Conservation (phyloP, 2,888 invertebrate genomes). For the Conus canariensis region DNA sequence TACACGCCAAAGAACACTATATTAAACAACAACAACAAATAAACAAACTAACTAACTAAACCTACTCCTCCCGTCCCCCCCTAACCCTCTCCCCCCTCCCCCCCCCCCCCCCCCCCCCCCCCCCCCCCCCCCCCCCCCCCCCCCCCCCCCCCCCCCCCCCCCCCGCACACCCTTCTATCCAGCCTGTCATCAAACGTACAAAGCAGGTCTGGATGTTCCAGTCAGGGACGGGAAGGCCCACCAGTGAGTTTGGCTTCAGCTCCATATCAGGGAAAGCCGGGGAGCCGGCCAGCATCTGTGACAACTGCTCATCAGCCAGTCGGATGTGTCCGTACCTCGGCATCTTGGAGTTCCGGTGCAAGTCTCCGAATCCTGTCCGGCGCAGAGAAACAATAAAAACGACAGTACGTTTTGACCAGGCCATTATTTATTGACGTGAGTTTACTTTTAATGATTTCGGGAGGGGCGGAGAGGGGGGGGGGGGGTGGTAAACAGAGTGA, state of each 20-base stretch:
- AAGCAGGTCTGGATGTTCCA: not conserved
- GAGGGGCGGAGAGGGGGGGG: too few relatives aligned
- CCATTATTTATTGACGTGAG: too few relatives aligned
- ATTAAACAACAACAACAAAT: not conserved
- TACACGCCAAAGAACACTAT: not conserved
- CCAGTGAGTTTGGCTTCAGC: not conserved
- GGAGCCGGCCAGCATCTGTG: not conserved
- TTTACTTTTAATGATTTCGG: too few relatives aligned
- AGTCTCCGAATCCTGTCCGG: not conserved
- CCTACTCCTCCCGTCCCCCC: too few relatives aligned
- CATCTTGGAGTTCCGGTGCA: not conserved
- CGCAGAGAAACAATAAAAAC: not conserved
- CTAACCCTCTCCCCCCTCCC: too few relatives aligned
- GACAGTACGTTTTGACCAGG: not conserved
- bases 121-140: too few relatives aligned
- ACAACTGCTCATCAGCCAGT: conserved; percentile 2
- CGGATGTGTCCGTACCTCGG: conserved; percentile 13
- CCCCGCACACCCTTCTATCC: too few relatives aligned
- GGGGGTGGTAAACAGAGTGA: too few relatives aligned
- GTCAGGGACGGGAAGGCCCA: not conserved
- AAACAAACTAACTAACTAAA: too few relatives aligned
- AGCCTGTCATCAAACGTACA: not conserved
- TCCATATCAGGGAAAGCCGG: not conserved
- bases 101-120: too few relatives aligned
- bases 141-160: too few relatives aligned